A percentile compares a stretch with the other conserved stretches of the same genome.
These are phyloP conservation scores for Phymastichus coffea DNA, from an alignment of 1,140 invertebrate species.

Conservation along the genomic window DNA sequence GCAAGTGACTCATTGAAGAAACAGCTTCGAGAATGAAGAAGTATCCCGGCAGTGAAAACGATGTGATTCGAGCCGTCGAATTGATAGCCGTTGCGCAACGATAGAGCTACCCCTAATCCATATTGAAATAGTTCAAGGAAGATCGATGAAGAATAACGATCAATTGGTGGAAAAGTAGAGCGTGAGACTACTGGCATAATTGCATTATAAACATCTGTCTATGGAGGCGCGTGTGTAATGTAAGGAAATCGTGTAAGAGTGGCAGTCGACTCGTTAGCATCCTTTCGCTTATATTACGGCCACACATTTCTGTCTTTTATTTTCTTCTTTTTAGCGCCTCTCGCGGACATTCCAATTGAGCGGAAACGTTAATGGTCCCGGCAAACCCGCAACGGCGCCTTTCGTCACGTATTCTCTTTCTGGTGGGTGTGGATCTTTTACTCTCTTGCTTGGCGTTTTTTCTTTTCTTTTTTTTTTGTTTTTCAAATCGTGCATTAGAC, in stretches of 20 bases:
- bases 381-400: neutral
- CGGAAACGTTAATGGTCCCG: slow-evolving; percentile 18
- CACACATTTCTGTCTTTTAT: too few species aligned
- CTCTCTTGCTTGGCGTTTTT: neutral
- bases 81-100: neutral
- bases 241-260: neutral
- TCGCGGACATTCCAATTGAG: slow-evolving; percentile 14
- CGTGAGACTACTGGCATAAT: slow-evolving; percentile 12
- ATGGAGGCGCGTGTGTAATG: neutral
- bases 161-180: slow-evolving; percentile 9
- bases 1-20: too few species aligned
- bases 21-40: neutral
- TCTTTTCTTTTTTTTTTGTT: neutral
- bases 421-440: neutral
- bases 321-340: slow-evolving; percentile 3
- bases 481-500: too few species aligned
- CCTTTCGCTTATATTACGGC: too few species aligned
- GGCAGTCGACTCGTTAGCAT: neutral
- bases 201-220: neutral
- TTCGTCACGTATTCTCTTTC: neutral
- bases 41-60: neutral
- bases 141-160: neutral
- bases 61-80: neutral
- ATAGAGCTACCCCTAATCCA: neutral
- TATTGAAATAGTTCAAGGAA: neutral